phyloP scores from a whole-genome alignment of 2,888 invertebrate genomes.

The Agrochola macilenta region DNA sequence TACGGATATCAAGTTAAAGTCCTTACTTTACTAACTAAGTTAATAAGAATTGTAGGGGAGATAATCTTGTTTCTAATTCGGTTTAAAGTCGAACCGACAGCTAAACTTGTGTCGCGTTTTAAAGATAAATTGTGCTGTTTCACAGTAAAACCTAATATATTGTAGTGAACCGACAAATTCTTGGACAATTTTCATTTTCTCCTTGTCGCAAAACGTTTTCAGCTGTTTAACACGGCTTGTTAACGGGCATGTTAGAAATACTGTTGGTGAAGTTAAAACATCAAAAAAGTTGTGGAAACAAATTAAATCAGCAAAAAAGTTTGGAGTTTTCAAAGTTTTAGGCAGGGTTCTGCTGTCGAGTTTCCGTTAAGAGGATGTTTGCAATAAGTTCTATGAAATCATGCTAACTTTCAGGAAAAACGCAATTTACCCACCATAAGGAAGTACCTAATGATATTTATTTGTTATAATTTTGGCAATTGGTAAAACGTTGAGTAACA shows the following conservation, averaged over 20 bases:
- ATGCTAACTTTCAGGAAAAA: not conserved
- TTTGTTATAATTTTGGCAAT: not conserved
- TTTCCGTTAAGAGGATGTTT: conserved; percentile 3
- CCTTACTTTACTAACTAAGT: conserved; percentile 34
- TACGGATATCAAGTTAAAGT: conserved; percentile 20
- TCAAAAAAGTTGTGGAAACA: conserved; percentile 1
- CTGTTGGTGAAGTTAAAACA: not conserved
- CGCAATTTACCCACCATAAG: not conserved
- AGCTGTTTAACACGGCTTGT: conserved; percentile 4
- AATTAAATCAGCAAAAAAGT: conserved; percentile 21
- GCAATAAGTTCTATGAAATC: not conserved
- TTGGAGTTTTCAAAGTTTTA: conserved; percentile 10
- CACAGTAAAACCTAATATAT: conserved; percentile 40
- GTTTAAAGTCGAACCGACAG: conserved; percentile 47
- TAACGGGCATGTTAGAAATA: conserved; percentile 4
- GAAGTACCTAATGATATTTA: not conserved
- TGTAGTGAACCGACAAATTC: conserved; percentile 45
- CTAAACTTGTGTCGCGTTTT: conserved; percentile 37
- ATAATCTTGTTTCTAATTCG: conserved; percentile 39
- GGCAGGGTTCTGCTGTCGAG: not conserved
- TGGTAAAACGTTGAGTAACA: not conserved
- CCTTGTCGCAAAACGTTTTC: conserved; percentile 10
- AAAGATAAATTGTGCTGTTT: conserved; percentile 51
- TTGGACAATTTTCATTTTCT: conserved; percentile 29
- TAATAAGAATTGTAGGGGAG: conserved; percentile 44